Evolutionary conservation across 2,888 invertebrate genomes (phyloP).

Genomic region (Horisme vitalbata): DNA sequence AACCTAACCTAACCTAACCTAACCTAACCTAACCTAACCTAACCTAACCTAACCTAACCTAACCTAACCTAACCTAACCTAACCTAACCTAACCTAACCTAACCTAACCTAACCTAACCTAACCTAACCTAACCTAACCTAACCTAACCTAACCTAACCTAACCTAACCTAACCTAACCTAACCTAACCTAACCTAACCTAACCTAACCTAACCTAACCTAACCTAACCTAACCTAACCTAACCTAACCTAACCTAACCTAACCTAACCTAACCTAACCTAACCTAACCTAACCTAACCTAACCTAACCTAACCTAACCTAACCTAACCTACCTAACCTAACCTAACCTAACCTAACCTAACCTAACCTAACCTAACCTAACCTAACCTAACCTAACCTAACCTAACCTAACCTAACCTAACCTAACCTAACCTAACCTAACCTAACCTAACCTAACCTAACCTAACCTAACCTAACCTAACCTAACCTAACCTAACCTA

Average conservation of each 20-base stretch:
- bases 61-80: slow-evolving; percentile 16
- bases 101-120: slow-evolving; percentile 17
- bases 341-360: slow-evolving; percentile 25
- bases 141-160: slow-evolving; percentile 22
- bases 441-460: slow-evolving; percentile 27
- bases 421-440: slow-evolving; percentile 24
- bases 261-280: slow-evolving; percentile 24
- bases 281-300: slow-evolving; percentile 24
- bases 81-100: slow-evolving; percentile 26
- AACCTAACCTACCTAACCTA: too few species aligned
- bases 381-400: slow-evolving; percentile 27
- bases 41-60: slow-evolving; percentile 19
- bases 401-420: slow-evolving; percentile 27
- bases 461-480: slow-evolving; percentile 25
- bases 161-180: slow-evolving; percentile 14
- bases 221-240: slow-evolving; percentile 23
- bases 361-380: slow-evolving; percentile 29
- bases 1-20: slow-evolving; percentile 9
- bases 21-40: slow-evolving; percentile 13
- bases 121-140: slow-evolving; percentile 24
- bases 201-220: slow-evolving; percentile 24
- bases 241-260: slow-evolving; percentile 15
- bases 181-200: slow-evolving; percentile 24
- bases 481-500: slow-evolving; percentile 25
- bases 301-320: slow-evolving; percentile 20